Evolutionary conservation across 2,888 invertebrate genomes (phyloP), one percentile per base, ranked within the genome.

Genomic region (Mylabris sibirica): DNA sequence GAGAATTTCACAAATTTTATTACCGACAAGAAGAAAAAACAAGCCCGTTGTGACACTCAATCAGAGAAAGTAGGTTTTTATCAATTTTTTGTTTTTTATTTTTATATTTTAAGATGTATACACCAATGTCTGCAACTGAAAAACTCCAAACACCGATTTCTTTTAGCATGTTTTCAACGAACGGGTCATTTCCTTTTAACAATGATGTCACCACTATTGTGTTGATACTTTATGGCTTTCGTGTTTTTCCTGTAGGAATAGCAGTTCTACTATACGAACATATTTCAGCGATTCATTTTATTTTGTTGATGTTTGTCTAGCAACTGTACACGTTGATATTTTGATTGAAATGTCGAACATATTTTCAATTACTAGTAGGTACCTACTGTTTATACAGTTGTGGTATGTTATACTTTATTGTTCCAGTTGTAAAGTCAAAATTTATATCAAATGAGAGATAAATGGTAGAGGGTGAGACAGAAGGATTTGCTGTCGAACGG

Each of bases 111-210:
- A 30, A 14, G 26, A 9, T 17, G 26, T 20, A n/a, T 17, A 14
- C 3, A 14, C 3, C 14, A 30, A 60, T 11, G 4, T 35, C 30
- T 24, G 59, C 1, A 30, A 5, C 60, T 12, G 38, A 35, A 30
- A 60, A 60, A 30, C 60, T 14, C 38, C 20, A 60, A 14, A 17
- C 30, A 38, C 38, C 11, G 64, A 64, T 64, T 64, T 59, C 41
- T 59, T 64, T 53, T 53, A 30, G 38, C 35, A 64, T 59, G 59
- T 64, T 59, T 26, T 64, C 64, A 59, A 64, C 64, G 22, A 64
- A 64, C 64, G 64, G 64, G 64, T 64, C 64, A 64, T 64, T 64
- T 64, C 59, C 59, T 59, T 59, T 24, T 35, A 35, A 64, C 64
- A 64, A 64, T 64, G 59, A 59, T 59, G 57, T 64, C 64, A 64